These are phyloP conservation scores for Drosophila kanapiae DNA, from an alignment of 1,140 invertebrate genomes.

Conservation along the genomic window DNA sequence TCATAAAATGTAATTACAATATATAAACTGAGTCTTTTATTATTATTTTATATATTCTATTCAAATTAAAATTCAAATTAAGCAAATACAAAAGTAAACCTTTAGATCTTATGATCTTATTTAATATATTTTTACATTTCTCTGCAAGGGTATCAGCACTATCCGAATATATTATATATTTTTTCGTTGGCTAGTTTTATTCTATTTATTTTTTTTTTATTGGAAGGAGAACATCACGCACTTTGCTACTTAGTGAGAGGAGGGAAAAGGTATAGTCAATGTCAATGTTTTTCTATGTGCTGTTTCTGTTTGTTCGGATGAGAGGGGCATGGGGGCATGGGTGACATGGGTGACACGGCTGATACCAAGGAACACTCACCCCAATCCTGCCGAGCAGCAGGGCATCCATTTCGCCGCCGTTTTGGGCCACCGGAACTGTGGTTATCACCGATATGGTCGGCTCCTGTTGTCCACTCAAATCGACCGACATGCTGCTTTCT, in stretches of 20 bases:
- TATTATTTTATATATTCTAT: too few relatives aligned
- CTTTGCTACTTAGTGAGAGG: constrained; percentile 70
- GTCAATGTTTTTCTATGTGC: constrained; percentile 52
- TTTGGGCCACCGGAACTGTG: constrained; percentile 84
- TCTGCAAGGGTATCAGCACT: constrained; percentile 28
- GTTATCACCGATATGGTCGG: constrained; percentile 84
- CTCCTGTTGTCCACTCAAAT: constrained; percentile 78
- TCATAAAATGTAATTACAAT: too few relatives aligned
- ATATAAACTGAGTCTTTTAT: too few relatives aligned
- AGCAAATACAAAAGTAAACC: too few relatives aligned
- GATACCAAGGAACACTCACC: constrained; percentile 86
- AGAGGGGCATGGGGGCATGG: constrained; percentile 2
- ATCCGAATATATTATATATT: background rate
- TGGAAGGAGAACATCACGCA: constrained; percentile 61
- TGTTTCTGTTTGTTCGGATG: constrained; percentile 37
- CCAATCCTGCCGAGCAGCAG: constrained; percentile 90
- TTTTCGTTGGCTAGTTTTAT: constrained; percentile 9
- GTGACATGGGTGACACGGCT: constrained; percentile 3
- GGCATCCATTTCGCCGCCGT: constrained; percentile 91
- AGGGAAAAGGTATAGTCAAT: constrained; percentile 41
- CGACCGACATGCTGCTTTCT: constrained; percentile 75
- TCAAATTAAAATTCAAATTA: too few relatives aligned
- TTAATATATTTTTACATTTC: too few relatives aligned
- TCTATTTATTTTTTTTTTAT: background rate
- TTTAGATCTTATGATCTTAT: too few relatives aligned